Percentiles rank a stretch among this genome's conserved stretches.
phyloP scores from a whole-genome alignment of 1,140 invertebrate species.

The Caerostris extrusa region DNA sequence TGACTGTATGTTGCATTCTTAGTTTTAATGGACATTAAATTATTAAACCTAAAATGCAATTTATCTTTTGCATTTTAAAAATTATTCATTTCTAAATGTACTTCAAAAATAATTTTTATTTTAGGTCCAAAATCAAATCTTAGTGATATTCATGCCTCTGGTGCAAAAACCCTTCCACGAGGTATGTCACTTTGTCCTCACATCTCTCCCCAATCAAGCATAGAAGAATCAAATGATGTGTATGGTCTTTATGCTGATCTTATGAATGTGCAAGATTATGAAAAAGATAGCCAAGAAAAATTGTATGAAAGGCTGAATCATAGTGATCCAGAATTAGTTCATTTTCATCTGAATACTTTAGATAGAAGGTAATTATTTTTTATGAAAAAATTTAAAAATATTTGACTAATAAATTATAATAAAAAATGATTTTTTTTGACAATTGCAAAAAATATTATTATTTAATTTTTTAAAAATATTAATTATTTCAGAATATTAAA shows the following conservation, averaged over 20 bases:
- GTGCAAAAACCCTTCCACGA: constrained; percentile 90
- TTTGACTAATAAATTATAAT: too few relatives aligned
- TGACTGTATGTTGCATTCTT: too few relatives aligned
- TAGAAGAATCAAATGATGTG: constrained; percentile 81
- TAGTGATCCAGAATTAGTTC: constrained; percentile 91
- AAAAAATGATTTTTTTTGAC: not conserved
- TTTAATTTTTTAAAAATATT: not conserved
- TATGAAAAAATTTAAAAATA: constrained; percentile 78
- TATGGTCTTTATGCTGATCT: constrained; percentile 94
- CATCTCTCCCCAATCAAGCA: constrained; percentile 55
- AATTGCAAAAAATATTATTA: not conserved
- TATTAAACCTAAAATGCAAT: too few relatives aligned
- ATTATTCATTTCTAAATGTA: not conserved
- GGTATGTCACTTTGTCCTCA: constrained; percentile 83
- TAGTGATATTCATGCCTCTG: constrained; percentile 72
- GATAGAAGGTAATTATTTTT: constrained; percentile 86
- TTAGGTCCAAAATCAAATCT: constrained; percentile 36
- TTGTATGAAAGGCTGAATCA: constrained; percentile 88
- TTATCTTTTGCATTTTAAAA: not conserved
- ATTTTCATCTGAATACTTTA: constrained; percentile 88
- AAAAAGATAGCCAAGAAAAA: constrained; percentile 79
- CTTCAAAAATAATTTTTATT: not conserved
- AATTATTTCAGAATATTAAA: not conserved
- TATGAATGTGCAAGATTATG: constrained; percentile 93
- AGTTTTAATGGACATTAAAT: too few relatives aligned